Conservation (phyloP, 1,140 invertebrate genomes). For the Leptinotarsa undecemlineata region DNA sequence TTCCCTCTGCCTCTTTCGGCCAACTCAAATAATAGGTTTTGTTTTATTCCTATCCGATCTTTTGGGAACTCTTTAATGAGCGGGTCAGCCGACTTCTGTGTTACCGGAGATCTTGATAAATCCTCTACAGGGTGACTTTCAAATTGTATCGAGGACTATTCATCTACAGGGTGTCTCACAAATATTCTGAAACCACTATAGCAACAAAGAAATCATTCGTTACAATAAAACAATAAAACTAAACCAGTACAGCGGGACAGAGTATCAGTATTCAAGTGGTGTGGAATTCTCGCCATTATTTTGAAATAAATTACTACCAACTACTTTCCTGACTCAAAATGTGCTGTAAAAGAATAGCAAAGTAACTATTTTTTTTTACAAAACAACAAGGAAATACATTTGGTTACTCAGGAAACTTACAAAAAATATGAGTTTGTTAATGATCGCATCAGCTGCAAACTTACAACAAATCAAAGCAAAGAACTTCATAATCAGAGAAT, state of each 20-base stretch:
- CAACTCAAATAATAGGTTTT: slow-evolving; percentile 28
- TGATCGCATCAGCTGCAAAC: too few species aligned
- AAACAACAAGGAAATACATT: too few species aligned
- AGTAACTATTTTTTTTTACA: too few species aligned
- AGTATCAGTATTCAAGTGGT: background rate
- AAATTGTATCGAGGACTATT: background rate
- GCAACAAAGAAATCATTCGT: background rate
- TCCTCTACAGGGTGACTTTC: slow-evolving; percentile 12
- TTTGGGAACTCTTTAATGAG: slow-evolving; percentile 24
- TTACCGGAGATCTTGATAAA: slow-evolving; percentile 5
- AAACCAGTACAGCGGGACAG: background rate
- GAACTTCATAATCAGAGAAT: too few species aligned
- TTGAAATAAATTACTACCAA: background rate
- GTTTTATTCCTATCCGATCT: slow-evolving; percentile 21
- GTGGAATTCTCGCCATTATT: background rate
- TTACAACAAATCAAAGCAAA: too few species aligned
- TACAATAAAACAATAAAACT: slow-evolving; percentile 9
- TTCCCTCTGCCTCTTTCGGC: slow-evolving; percentile 4
- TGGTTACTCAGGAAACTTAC: too few species aligned
- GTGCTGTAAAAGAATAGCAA: too few species aligned
- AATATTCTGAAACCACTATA: too few species aligned
- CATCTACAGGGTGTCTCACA: too few species aligned
- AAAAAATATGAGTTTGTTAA: too few species aligned
- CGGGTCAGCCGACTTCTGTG: slow-evolving; percentile 23
- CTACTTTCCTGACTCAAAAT: background rate